These are phyloP conservation scores for Callithrix jacchus DNA, from an alignment of 2,113 vertebrate species.

Conservation along the genomic window DNA sequence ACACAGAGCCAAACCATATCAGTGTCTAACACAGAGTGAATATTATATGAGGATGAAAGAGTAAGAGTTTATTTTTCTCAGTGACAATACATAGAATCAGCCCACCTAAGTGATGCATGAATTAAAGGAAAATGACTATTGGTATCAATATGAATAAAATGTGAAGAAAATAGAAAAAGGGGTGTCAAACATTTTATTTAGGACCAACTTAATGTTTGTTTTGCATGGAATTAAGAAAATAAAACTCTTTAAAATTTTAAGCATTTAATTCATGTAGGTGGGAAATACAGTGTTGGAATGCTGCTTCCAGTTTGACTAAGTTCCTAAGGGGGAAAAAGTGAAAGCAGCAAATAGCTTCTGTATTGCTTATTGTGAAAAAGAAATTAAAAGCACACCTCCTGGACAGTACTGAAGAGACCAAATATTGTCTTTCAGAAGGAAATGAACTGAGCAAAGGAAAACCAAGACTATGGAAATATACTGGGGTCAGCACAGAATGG, in stretches of 20 bases:
- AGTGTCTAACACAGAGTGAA: neutral
- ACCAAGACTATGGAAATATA: neutral
- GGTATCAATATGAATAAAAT: neutral
- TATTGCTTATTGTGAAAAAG: neutral
- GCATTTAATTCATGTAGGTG: neutral
- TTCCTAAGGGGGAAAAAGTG: neutral
- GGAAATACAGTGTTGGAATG: neutral
- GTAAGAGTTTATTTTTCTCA: neutral
- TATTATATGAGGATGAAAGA: neutral
- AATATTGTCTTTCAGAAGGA: neutral
- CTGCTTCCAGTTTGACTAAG: neutral
- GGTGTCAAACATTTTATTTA: neutral
- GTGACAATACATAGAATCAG: neutral
- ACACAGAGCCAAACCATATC: too few relatives aligned
- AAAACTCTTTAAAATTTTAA: neutral
- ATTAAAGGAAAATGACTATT: neutral
- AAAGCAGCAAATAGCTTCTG: neutral
- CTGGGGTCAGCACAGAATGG: neutral
- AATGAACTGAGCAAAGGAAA: neutral
- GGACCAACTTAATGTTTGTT: neutral
- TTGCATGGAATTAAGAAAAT: neutral
- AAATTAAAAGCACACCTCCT: neutral
- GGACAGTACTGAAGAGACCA: neutral
- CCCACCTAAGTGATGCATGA: neutral
- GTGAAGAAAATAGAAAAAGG: neutral